phyloP scores from a whole-genome alignment of 2,888 invertebrate genomes.

The Magallana nippona region DNA sequence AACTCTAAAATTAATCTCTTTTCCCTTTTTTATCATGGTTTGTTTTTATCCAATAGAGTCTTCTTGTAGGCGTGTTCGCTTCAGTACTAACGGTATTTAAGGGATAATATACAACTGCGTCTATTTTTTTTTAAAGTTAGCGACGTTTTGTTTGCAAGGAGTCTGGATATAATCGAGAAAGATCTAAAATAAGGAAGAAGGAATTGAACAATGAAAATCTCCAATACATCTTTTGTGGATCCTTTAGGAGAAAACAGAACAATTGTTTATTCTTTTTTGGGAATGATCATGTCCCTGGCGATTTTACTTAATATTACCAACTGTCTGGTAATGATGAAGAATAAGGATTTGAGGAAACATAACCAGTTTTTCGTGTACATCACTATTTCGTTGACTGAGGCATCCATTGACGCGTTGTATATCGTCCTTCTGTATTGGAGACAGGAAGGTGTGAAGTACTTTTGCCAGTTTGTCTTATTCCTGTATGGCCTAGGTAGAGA shows the following conservation, averaged over 20 bases:
- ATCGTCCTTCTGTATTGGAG: background rate
- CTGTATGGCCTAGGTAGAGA: background rate
- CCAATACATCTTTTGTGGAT: background rate
- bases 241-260: background rate
- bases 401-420: background rate
- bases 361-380: background rate
- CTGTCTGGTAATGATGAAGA: background rate
- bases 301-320: background rate
- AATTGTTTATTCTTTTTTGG: background rate
- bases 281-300: background rate
- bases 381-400: background rate
- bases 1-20: too few relatives aligned
- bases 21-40: too few relatives aligned
- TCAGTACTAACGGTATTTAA: too few relatives aligned
- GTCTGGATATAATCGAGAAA: too few relatives aligned
- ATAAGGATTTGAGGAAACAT: background rate
- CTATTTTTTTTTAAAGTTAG: too few relatives aligned
- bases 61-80: too few relatives aligned
- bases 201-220: background rate
- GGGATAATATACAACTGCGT: too few relatives aligned
- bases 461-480: background rate
- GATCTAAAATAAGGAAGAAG: too few relatives aligned
- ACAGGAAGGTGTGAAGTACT: background rate
- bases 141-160: too few relatives aligned
- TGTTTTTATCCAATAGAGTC: too few relatives aligned